A percentile compares a stretch with the other conserved stretches of the same genome.
These are phyloP conservation scores for Eumeta japonica DNA, from an alignment of 1,140 invertebrate species.

Conservation along the genomic window DNA sequence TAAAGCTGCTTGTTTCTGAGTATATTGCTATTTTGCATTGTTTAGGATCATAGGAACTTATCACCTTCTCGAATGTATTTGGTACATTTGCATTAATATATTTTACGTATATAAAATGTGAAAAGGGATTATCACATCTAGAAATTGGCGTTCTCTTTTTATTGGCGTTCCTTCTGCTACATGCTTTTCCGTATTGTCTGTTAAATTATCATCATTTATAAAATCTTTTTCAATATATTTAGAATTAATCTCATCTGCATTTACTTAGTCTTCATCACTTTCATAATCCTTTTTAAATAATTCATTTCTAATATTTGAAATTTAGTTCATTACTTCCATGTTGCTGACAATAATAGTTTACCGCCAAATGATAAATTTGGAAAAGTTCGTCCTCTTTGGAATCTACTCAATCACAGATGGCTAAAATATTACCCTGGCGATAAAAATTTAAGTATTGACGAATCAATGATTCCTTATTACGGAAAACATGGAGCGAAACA, in stretches of 20 bases:
- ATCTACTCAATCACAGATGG: background rate
- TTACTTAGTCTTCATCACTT: constrained; percentile 13
- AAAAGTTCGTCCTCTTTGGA: too few relatives aligned
- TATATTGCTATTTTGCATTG: constrained; percentile 28
- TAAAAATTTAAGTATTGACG: constrained; percentile 8
- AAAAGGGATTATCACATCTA: constrained; percentile 16
- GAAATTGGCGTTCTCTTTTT: too few relatives aligned
- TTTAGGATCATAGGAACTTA: constrained; percentile 18
- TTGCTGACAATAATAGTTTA: too few relatives aligned
- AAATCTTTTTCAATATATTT: constrained; percentile 8
- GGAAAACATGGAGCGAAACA: too few relatives aligned
- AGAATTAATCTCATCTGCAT: constrained; percentile 12
- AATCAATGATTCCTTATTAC: constrained; percentile 17
- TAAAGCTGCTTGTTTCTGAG: constrained; percentile 25
- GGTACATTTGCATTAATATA: constrained; percentile 26
- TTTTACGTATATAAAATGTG: constrained; percentile 28
- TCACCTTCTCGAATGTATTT: constrained; percentile 29
- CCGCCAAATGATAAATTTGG: too few relatives aligned
- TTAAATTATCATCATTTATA: constrained; percentile 13
- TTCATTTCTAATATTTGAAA: constrained; percentile 8
- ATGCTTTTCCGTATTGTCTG: constrained; percentile 10
- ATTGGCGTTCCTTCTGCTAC: constrained; percentile 7
- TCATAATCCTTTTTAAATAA: constrained; percentile 7
- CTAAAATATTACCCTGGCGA: constrained; percentile 1
- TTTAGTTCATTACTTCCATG: constrained; percentile 8